Evolutionary conservation across 2,113 vertebrate species (phyloP).

Genomic region (Neodontobutis hainanensis): DNA sequence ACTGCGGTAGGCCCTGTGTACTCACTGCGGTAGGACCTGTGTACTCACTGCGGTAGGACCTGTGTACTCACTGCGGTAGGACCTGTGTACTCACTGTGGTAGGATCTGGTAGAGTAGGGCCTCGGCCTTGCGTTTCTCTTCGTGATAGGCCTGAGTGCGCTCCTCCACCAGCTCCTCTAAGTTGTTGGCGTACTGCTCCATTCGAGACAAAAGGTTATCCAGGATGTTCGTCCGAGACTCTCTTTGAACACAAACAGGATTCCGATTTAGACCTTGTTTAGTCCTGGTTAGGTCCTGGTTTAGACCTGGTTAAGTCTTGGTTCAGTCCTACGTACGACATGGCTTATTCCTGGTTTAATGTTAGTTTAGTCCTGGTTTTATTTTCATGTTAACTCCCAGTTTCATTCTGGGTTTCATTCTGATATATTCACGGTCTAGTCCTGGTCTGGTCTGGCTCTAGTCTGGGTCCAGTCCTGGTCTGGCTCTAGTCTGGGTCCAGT

Average conservation of each 20-base stretch:
- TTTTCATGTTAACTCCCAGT: too few species aligned
- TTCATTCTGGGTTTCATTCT: too few species aligned
- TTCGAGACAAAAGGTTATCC: slow-evolving; percentile 91
- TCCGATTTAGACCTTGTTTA: too few species aligned
- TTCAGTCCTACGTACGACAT: too few species aligned
- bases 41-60: slow-evolving; percentile 10
- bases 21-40: background rate
- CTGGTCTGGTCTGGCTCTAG: too few species aligned
- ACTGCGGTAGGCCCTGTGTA: background rate
- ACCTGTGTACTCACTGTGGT: background rate
- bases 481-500: too few species aligned
- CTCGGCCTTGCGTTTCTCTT: slow-evolving; percentile 94
- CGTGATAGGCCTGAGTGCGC: slow-evolving; percentile 91
- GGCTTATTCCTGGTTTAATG: too few species aligned
- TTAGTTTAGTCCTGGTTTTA: too few species aligned
- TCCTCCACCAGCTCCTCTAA: slow-evolving; percentile 96
- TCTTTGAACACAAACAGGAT: slow-evolving; percentile 66
- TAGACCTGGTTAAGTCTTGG: too few species aligned
- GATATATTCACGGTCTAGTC: too few species aligned
- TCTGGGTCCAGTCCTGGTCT: too few species aligned
- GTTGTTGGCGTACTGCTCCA: slow-evolving; percentile 98
- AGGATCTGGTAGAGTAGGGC: slow-evolving; percentile 76
- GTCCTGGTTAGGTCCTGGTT: background rate
- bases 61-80: background rate
- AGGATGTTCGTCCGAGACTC: slow-evolving; percentile 91